Evolutionary conservation across 2,888 invertebrate species (phyloP), one percentile per base, ranked within the genome.

Genomic region (Catocala fraxini): DNA sequence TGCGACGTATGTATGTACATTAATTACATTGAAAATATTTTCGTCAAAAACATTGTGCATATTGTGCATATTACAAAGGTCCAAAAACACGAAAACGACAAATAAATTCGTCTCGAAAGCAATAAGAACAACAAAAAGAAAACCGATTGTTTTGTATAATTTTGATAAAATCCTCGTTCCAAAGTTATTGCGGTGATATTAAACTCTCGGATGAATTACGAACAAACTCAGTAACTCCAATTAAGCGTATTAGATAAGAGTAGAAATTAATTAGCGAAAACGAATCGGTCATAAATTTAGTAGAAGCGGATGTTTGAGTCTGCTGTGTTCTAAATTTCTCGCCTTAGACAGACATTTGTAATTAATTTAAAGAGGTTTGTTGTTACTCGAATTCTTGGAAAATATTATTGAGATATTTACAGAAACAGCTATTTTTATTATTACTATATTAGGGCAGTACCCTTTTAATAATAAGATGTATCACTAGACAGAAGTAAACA

Each of bases 251-350:
- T 83, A 84, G 86, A 88, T 85, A 86, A 85, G 86, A 85, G 84
- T 82, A 80, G 76, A 88, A 89, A 90, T 90, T 90, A 91, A 91
- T 90, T 89, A 89, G 84, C 70, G 84, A 80, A 79, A 84, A 83
- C 83, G 85, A 80, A 85, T 83, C 80, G 82, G 75, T 81, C 80
- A 85, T 89, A 89, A 90, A 89, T 91, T 89, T 75, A 66, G 73
- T 73, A 75, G 82, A 79, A 77, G 58, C 76, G 79, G 79, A 80
- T 82, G 83, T 77, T 86, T 78, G 76, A 83, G 79, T 74, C 73
- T 70, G 65, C 72, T 51, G 65, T 73, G 75, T 79, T 80, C 47
- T 54, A 63, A 78, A 81, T 78, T 83, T 71, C 77, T 68, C 76
- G 71, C 56, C 64, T 71, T 69, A 74, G 68, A 75, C 68, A 57